phyloP scores from a whole-genome alignment of 2,888 invertebrate genomes.

The Epinotia demarniana region DNA sequence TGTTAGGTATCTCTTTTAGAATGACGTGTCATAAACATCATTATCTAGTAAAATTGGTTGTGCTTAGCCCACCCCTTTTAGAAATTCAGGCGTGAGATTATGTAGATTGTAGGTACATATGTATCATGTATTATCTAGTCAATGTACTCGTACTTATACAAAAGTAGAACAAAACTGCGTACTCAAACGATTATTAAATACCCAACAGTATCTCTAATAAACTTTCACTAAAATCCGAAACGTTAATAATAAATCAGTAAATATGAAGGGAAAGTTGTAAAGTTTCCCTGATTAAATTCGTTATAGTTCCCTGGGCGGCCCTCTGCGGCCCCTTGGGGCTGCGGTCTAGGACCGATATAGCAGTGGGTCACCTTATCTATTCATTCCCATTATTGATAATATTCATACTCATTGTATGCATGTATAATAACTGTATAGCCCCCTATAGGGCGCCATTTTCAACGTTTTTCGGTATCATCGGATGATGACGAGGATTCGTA shows the following conservation, averaged over 20 bases:
- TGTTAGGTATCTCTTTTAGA: too few relatives aligned
- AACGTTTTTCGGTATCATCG: too few relatives aligned
- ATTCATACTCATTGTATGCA: not conserved
- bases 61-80: too few relatives aligned
- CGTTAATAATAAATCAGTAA: slow-evolving; percentile 32
- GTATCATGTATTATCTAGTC: too few relatives aligned
- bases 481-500: too few relatives aligned
- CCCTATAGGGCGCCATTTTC: not conserved
- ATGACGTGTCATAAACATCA: too few relatives aligned
- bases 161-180: too few relatives aligned
- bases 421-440: not conserved
- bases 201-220: slow-evolving; percentile 1
- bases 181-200: not conserved
- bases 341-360: slow-evolving; percentile 21
- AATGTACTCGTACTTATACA: too few relatives aligned
- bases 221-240: slow-evolving; percentile 17
- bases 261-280: slow-evolving; percentile 40
- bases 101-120: too few relatives aligned
- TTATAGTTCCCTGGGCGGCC: slow-evolving; percentile 41
- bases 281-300: slow-evolving; percentile 44
- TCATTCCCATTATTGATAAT: slow-evolving; percentile 34
- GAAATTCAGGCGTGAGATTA: too few relatives aligned
- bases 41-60: too few relatives aligned
- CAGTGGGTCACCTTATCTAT: slow-evolving; percentile 40
- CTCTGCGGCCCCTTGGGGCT: slow-evolving; percentile 29